phyloP scores from a whole-genome alignment of 2,797 vertebrate species.

The Alfaro cultratus region DNA sequence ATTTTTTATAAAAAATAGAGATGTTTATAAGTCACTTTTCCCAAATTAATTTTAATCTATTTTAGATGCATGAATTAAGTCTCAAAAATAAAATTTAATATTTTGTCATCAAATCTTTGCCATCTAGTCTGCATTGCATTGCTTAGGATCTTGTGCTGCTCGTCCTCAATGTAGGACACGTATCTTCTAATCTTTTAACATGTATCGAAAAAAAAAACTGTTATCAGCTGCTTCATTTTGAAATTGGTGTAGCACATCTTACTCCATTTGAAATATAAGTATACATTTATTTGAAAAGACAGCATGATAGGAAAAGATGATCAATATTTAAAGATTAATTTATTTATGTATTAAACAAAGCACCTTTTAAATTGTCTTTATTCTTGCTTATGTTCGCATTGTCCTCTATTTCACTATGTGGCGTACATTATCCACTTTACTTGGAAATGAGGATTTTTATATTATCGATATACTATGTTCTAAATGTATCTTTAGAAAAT shows the following conservation, averaged over 20 bases:
- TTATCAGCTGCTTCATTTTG: neutral
- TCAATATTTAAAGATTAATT: neutral
- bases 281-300: neutral
- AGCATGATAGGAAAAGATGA: neutral
- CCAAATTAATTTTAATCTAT: neutral
- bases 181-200: neutral
- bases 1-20: neutral
- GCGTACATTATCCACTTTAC: neutral
- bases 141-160: neutral
- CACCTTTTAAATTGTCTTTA: neutral
- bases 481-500: neutral
- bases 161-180: neutral
- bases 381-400: neutral
- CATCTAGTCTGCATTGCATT: neutral
- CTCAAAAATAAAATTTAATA: neutral
- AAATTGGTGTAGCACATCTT: neutral
- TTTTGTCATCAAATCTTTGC: neutral
- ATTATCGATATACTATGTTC: neutral
- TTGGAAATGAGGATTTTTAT: neutral
- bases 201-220: neutral
- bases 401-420: neutral
- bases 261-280: neutral
- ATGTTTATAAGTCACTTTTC: neutral
- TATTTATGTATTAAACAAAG: neutral
- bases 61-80: neutral